Conservation (phyloP, 2,797 vertebrate genomes). For the Hydrophis major region DNA sequence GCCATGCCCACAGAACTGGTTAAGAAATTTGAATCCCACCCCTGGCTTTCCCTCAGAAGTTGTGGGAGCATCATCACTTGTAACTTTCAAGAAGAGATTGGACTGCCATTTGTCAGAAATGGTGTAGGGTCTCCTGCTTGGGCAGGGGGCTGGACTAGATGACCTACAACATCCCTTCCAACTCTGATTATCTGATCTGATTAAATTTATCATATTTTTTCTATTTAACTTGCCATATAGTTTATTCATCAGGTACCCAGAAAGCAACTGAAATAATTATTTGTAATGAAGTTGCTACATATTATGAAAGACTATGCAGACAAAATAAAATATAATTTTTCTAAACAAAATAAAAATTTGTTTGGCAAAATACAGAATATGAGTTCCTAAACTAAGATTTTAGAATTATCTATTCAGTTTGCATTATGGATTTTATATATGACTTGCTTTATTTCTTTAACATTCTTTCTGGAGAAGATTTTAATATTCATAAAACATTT, state of each 20-base stretch:
- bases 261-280: conserved; percentile 71
- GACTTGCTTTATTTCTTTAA: conserved; percentile 12
- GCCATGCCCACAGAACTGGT: too few relatives aligned
- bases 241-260: conserved; percentile 69
- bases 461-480: neutral
- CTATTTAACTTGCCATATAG: conserved; percentile 62
- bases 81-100: too few relatives aligned
- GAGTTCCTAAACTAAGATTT: conserved; percentile 42
- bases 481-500: neutral
- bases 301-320: conserved; percentile 48
- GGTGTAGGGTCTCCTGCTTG: too few relatives aligned
- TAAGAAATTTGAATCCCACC: too few relatives aligned
- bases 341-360: conserved; percentile 54
- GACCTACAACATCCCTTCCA: too few relatives aligned
- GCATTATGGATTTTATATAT: conserved; percentile 28
- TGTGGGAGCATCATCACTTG: too few relatives aligned
- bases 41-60: too few relatives aligned
- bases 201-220: conserved; percentile 44
- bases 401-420: conserved; percentile 57
- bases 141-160: too few relatives aligned
- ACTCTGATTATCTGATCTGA: too few relatives aligned
- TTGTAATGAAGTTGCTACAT: conserved; percentile 67
- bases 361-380: conserved; percentile 61
- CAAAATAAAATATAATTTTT: conserved; percentile 49
- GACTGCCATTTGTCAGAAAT: too few relatives aligned